These are phyloP conservation scores for Plotosus lineatus DNA, from an alignment of 2,113 vertebrate genomes.

Conservation along the genomic window DNA sequence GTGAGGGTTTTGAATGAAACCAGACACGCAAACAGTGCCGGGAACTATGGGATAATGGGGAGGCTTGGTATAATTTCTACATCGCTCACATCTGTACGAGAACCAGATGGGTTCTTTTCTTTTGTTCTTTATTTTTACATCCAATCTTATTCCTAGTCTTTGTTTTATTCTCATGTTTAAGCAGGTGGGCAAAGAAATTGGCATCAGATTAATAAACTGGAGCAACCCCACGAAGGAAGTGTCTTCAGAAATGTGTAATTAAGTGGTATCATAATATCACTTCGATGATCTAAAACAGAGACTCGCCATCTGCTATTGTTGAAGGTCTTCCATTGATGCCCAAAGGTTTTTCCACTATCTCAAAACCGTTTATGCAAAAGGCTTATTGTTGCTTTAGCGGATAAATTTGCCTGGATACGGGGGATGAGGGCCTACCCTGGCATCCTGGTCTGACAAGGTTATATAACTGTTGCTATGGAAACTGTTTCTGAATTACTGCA, in stretches of 20 bases:
- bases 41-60: neutral
- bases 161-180: conserved; percentile 39
- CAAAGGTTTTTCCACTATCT: neutral
- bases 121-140: conserved; percentile 47
- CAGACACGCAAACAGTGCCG: conserved; percentile 37
- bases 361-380: neutral
- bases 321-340: neutral
- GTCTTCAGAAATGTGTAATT: neutral
- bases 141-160: conserved; percentile 14
- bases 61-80: conserved; percentile 48
- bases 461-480: too few species aligned
- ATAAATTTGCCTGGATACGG: neutral
- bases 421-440: neutral
- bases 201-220: conserved; percentile 28
- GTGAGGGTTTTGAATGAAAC: conserved; percentile 50
- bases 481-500: too few species aligned
- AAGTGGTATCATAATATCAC: neutral
- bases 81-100: conserved; percentile 62
- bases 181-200: conserved; percentile 58
- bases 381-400: neutral
- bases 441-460: too few species aligned
- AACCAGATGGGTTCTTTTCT: conserved; percentile 64
- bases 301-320: neutral
- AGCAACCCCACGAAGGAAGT: neutral
- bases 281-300: neutral